Percentiles rank a stretch among this genome's conserved stretches.
These are phyloP conservation scores for Oreotrochilus melanogaster DNA, from an alignment of 2,113 vertebrate genomes.

Conservation along the genomic window DNA sequence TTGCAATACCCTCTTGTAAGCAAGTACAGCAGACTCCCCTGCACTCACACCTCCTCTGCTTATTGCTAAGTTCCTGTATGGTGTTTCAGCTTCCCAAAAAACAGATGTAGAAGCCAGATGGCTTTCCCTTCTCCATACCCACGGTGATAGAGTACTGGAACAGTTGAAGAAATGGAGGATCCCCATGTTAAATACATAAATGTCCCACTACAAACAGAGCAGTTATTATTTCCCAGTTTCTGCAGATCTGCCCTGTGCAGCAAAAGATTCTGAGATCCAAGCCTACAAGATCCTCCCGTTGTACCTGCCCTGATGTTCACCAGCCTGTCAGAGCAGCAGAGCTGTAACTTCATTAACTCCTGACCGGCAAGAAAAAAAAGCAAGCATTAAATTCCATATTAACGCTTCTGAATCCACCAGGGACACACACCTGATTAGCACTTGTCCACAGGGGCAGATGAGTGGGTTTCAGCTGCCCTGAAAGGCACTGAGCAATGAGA, in stretches of 20 bases:
- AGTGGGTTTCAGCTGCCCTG: not conserved
- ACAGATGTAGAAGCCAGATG: not conserved
- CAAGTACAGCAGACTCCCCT: not conserved
- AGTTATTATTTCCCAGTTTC: not conserved
- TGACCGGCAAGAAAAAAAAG: not conserved
- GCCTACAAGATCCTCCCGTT: not conserved
- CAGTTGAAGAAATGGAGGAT: not conserved
- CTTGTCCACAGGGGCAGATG: not conserved
- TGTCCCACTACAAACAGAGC: not conserved
- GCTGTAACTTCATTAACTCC: not conserved
- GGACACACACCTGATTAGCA: not conserved
- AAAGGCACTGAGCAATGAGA: not conserved
- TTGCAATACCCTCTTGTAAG: not conserved
- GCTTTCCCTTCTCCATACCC: not conserved
- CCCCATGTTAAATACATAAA: not conserved
- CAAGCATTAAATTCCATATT: not conserved
- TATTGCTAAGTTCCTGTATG: fast-evolving
- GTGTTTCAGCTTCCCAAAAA: not conserved
- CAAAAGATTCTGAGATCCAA: not conserved
- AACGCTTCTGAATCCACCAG: not conserved
- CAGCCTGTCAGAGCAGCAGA: not conserved
- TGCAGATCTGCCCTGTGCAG: not conserved
- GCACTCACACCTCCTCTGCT: not conserved
- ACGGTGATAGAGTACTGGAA: not conserved
- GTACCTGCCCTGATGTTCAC: not conserved